These are phyloP conservation scores for Artibeus lituratus DNA, from an alignment of 2,797 vertebrate species.

Conservation along the genomic window DNA sequence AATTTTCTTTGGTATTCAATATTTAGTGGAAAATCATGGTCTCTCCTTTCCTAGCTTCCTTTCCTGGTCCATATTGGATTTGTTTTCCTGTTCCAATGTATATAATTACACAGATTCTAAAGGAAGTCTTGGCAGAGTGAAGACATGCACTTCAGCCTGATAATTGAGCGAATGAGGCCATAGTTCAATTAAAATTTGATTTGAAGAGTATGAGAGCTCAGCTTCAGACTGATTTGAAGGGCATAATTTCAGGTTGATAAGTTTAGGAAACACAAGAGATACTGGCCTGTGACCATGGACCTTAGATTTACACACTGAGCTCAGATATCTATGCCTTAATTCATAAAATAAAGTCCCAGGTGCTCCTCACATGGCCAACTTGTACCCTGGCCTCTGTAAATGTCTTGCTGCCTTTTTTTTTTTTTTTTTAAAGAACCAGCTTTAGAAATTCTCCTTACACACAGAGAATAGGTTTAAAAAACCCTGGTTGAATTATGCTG, in stretches of 20 bases:
- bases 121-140: neutral
- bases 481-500: slow-evolving; percentile 62
- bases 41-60: neutral
- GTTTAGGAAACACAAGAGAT: neutral
- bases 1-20: slow-evolving; percentile 7
- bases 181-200: slow-evolving; percentile 35
- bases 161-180: neutral
- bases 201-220: slow-evolving; percentile 10
- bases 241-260: slow-evolving; percentile 22
- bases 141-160: neutral
- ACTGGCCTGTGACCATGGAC: neutral
- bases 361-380: neutral
- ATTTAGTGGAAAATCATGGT: neutral
- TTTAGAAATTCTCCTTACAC: slow-evolving; percentile 48
- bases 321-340: neutral
- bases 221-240: neutral
- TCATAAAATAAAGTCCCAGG: neutral
- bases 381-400: neutral
- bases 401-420: neutral
- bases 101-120: neutral
- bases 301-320: neutral
- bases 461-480: slow-evolving; percentile 49
- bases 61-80: neutral
- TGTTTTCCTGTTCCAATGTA: neutral
- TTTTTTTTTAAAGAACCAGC: neutral